Conservation (phyloP, 2,113 vertebrate species). For the Zosterops borbonicus region DNA sequence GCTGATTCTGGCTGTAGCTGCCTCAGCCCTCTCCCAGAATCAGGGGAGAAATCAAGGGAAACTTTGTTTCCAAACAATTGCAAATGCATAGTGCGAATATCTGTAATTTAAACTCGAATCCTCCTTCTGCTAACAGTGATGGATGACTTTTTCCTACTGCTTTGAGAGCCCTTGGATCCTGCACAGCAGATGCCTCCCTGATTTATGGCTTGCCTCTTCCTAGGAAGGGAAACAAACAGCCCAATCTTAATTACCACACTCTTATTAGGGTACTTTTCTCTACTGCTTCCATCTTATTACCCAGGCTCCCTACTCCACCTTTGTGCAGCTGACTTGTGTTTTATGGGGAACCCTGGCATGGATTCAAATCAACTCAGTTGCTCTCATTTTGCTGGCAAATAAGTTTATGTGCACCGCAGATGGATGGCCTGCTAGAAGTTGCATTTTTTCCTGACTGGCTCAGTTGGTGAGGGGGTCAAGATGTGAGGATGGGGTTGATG, state of each 20-base stretch:
- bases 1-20: not conserved
- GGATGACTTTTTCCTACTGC: constrained; percentile 32
- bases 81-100: not conserved
- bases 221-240: not conserved
- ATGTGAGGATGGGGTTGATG: not conserved
- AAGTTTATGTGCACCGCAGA: not conserved
- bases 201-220: constrained; percentile 39
- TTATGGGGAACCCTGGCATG: not conserved
- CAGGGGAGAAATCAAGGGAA: not conserved
- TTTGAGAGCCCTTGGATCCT: constrained; percentile 34
- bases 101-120: constrained; percentile 33
- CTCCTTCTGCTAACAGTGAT: constrained; percentile 16
- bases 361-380: not conserved
- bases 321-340: not conserved
- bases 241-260: not conserved
- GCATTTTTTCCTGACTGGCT: not conserved
- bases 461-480: not conserved
- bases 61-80: constrained; percentile 38
- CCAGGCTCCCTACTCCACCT: not conserved
- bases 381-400: not conserved
- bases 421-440: not conserved
- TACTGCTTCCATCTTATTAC: not conserved
- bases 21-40: not conserved
- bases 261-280: not conserved
- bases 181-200: constrained; percentile 24